Evolutionary conservation across 92 coral and sea anemone genomes (phyloP).

Genomic region (Phymanthus crucifer): DNA sequence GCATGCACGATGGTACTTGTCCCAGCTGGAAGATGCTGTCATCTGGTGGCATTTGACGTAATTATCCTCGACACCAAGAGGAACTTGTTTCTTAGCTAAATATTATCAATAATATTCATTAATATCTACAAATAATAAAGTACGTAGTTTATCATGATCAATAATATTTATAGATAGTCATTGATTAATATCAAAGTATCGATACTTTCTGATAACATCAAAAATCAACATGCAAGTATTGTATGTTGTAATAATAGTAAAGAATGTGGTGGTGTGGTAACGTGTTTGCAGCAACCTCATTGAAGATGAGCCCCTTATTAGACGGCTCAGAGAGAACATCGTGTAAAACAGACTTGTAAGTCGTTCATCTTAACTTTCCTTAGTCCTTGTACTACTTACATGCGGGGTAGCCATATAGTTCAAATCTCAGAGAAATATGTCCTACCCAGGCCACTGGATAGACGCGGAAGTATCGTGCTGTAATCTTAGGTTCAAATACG

Average conservation of each 20-base stretch:
- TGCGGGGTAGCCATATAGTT: constrained; percentile 74
- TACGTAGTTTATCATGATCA: no score
- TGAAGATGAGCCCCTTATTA: no score
- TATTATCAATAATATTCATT: neutral
- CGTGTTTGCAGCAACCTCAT: no score
- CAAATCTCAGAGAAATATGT: constrained; percentile 71
- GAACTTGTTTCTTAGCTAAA: constrained; percentile 62
- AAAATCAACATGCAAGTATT: no score
- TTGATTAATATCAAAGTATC: no score
- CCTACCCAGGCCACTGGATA: constrained; percentile 81
- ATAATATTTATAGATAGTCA: no score
- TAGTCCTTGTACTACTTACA: constrained; percentile 37
- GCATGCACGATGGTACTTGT: constrained; percentile 55
- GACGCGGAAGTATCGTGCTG: constrained; percentile 73
- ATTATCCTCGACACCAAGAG: constrained; percentile 77
- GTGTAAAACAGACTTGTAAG: no score
- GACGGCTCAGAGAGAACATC: no score
- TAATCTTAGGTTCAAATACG: constrained; percentile 57
- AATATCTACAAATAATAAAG: neutral
- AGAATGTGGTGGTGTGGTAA: no score
- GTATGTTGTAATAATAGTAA: no score
- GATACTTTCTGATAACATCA: no score
- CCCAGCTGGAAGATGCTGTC: constrained; percentile 51
- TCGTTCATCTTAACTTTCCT: neutral
- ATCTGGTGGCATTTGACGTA: constrained; percentile 50